Conservation (phyloP, 2,113 vertebrate species). For the Chelonoidis abingdonii region DNA sequence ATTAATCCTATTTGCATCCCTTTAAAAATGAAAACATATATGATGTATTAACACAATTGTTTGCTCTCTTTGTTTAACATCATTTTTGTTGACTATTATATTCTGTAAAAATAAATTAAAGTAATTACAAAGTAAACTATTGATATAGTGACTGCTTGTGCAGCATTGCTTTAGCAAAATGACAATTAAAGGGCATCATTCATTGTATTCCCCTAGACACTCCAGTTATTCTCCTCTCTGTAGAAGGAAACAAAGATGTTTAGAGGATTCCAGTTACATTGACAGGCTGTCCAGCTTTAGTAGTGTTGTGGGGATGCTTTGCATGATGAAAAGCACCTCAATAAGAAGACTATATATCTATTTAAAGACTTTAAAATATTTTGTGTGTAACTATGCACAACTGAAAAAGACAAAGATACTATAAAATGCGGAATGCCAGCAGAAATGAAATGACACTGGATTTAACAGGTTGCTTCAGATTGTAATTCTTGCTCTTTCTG, state of each 20-base stretch:
- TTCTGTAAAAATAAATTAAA: neutral
- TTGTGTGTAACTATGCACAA: fast-evolving
- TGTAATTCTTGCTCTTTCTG: neutral
- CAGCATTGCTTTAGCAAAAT: neutral
- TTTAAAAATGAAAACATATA: neutral
- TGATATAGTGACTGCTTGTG: neutral
- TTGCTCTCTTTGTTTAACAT: fast-evolving
- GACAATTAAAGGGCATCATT: neutral
- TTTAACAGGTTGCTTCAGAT: fast-evolving
- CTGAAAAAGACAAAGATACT: neutral
- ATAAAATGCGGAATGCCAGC: neutral
- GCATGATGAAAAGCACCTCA: neutral
- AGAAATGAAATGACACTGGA: neutral
- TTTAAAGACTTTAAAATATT: too few species aligned
- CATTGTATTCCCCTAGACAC: neutral
- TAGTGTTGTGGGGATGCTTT: fast-evolving
- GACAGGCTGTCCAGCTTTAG: neutral
- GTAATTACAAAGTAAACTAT: neutral
- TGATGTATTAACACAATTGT: neutral
- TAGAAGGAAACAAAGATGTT: too few species aligned
- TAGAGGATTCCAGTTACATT: neutral
- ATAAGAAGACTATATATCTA: neutral
- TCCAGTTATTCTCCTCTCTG: neutral
- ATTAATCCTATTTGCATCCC: neutral
- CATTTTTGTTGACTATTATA: neutral